Conservation (phyloP, 2,888 invertebrate genomes). For the Teleogryllus oceanicus region DNA sequence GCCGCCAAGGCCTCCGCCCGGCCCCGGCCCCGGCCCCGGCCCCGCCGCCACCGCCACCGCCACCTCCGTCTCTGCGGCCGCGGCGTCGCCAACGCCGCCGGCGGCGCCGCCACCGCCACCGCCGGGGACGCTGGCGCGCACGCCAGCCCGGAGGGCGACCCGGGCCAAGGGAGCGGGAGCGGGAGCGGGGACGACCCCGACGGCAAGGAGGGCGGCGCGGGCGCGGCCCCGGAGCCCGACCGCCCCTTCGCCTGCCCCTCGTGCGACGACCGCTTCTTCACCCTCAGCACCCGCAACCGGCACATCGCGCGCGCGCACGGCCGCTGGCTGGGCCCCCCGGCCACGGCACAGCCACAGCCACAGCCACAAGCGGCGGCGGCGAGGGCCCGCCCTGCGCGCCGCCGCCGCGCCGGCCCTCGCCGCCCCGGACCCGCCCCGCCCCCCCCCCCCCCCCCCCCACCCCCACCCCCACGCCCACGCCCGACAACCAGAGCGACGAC, state of each 20-base stretch:
- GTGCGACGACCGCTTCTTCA: slow-evolving; percentile 21
- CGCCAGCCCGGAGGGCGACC: not conserved
- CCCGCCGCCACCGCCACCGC: not conserved
- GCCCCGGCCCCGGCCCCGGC: not conserved
- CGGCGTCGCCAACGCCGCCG: not conserved
- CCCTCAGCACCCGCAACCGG: slow-evolving; percentile 24
- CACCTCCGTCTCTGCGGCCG: not conserved
- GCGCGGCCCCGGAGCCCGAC: not conserved
- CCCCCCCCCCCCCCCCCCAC: too few species aligned
- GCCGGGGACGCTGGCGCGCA: not conserved
- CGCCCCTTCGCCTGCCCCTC: not conserved
- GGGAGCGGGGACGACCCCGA: not conserved
- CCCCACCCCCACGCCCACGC: too few species aligned
- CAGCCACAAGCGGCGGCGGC: not conserved
- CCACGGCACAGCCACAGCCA: not conserved
- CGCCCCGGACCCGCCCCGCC: not conserved
- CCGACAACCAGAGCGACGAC: not conserved
- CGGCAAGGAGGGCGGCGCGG: not conserved
- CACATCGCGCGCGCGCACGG: slow-evolving; percentile 30
- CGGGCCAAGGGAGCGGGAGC: not conserved
- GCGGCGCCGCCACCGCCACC: not conserved
- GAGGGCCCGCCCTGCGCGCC: not conserved
- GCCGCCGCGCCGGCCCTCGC: not conserved
- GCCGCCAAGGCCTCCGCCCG: not conserved
- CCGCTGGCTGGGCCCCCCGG: slow-evolving; percentile 19